These are phyloP conservation scores for Nyctibius bracteatus DNA, from an alignment of 2,113 vertebrate genomes.

Conservation along the genomic window DNA sequence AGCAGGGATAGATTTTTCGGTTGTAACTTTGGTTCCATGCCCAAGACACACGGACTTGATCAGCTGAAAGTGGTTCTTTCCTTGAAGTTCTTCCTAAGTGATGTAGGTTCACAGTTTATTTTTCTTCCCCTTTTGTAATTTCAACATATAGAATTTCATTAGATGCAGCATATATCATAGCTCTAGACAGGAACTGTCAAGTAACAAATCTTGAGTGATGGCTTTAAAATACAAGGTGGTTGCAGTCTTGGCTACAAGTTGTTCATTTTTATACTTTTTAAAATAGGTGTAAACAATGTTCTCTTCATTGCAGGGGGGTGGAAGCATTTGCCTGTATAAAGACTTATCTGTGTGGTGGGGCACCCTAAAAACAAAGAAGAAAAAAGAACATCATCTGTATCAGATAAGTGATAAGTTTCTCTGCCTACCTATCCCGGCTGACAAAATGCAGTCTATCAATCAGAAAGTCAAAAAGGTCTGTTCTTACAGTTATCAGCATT, in stretches of 20 bases:
- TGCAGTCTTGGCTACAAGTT: constrained; percentile 71
- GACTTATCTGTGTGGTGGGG: constrained; percentile 72
- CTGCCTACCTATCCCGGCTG: neutral
- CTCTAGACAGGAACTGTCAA: constrained; percentile 75
- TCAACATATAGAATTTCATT: constrained; percentile 67
- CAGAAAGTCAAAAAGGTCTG: neutral
- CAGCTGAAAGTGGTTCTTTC: constrained; percentile 66
- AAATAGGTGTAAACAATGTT: constrained; percentile 77
- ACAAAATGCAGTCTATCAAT: neutral
- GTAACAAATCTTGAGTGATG: constrained; percentile 78
- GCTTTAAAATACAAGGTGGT: constrained; percentile 77
- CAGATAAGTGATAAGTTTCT: neutral
- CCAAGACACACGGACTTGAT: constrained; percentile 74
- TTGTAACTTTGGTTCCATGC: constrained; percentile 89
- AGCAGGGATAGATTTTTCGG: constrained; percentile 88
- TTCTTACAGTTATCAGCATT: neutral
- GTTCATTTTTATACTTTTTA: constrained; percentile 53
- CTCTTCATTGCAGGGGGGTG: constrained; percentile 75
- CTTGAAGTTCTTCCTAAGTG: constrained; percentile 40
- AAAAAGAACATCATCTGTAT: neutral
- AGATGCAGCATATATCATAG: constrained; percentile 82
- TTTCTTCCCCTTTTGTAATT: constrained; percentile 47
- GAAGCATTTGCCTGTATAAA: constrained; percentile 78
- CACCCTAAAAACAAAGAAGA: constrained; percentile 72
- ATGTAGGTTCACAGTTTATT: constrained; percentile 54